Conservation (phyloP, 1,140 invertebrate genomes). For the Rhizoglyphus robini region DNA sequence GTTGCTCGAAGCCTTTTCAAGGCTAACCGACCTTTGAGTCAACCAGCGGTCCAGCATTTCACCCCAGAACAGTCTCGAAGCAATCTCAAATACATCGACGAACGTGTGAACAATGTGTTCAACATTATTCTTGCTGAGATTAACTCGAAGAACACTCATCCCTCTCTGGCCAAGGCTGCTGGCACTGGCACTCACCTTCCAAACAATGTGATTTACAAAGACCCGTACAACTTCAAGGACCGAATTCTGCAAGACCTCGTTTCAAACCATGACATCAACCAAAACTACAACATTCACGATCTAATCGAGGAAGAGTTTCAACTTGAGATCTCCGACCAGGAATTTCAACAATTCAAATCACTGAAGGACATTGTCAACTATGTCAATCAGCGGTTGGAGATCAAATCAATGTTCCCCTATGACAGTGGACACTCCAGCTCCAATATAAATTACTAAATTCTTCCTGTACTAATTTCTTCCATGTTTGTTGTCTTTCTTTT, state of each 20-base stretch:
- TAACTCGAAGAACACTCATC: neutral
- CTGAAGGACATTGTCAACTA: slow-evolving; percentile 12
- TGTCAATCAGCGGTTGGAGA: neutral
- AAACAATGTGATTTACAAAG: neutral
- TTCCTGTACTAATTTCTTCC: neutral
- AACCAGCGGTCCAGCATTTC: too few relatives aligned
- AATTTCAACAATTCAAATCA: slow-evolving; percentile 19
- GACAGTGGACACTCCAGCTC: neutral
- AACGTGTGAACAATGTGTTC: slow-evolving; percentile 16
- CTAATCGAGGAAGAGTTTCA: slow-evolving; percentile 16
- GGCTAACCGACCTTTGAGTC: too few relatives aligned
- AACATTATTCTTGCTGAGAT: slow-evolving; percentile 13
- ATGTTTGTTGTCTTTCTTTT: neutral
- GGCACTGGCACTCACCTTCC: neutral
- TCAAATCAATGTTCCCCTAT: neutral
- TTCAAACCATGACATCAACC: neutral
- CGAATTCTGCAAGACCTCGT: slow-evolving; percentile 9
- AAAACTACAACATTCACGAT: slow-evolving; percentile 13
- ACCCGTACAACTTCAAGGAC: slow-evolving; percentile 11
- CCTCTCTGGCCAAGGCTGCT: neutral
- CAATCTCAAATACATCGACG: slow-evolving; percentile 15
- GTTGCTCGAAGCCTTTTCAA: too few relatives aligned
- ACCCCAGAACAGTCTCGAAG: too few relatives aligned
- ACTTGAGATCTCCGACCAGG: slow-evolving; percentile 9
- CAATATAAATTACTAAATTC: neutral